phyloP scores from a whole-genome alignment of 2,797 vertebrate genomes.

The Arnoldichthys spilopterus region DNA sequence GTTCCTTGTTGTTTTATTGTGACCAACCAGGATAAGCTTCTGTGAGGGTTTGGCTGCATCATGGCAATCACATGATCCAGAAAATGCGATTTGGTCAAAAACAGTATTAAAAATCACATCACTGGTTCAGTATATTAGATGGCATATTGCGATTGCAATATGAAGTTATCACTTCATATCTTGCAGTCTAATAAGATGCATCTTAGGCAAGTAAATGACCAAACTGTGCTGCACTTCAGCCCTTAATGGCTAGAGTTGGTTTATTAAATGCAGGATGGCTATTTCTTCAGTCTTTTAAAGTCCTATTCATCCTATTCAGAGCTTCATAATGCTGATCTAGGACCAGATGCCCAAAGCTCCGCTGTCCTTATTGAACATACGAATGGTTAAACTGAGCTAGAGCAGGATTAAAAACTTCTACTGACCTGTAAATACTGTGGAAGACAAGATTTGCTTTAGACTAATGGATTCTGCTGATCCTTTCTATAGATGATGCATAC shows the following conservation, averaged over 20 bases:
- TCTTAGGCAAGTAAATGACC: not conserved
- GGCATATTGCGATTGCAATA: not conserved
- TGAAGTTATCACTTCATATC: not conserved
- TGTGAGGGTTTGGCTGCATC: not conserved
- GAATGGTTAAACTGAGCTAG: conserved; percentile 13
- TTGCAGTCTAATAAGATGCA: not conserved
- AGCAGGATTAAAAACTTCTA: conserved; percentile 14
- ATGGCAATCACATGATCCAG: not conserved
- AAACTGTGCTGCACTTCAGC: not conserved
- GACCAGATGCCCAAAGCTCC: not conserved
- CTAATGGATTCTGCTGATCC: conserved; percentile 14
- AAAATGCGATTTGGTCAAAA: not conserved
- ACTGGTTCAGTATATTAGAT: not conserved
- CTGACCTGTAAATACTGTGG: not conserved
- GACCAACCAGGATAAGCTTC: not conserved
- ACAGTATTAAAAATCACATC: not conserved
- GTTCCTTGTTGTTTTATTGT: not conserved
- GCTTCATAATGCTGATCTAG: conserved; percentile 23
- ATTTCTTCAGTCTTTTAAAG: not conserved
- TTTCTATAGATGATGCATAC: conserved; percentile 31
- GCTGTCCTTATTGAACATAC: conserved; percentile 9
- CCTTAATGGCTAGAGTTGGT: not conserved
- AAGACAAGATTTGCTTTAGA: conserved; percentile 29
- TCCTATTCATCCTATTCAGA: conserved; percentile 8
- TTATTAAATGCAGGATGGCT: not conserved